Percentiles rank a stretch among this genome's conserved stretches.
These are phyloP conservation scores for Sylvilagus bachmani DNA, from an alignment of 2,113 vertebrate genomes.

Conservation along the genomic window DNA sequence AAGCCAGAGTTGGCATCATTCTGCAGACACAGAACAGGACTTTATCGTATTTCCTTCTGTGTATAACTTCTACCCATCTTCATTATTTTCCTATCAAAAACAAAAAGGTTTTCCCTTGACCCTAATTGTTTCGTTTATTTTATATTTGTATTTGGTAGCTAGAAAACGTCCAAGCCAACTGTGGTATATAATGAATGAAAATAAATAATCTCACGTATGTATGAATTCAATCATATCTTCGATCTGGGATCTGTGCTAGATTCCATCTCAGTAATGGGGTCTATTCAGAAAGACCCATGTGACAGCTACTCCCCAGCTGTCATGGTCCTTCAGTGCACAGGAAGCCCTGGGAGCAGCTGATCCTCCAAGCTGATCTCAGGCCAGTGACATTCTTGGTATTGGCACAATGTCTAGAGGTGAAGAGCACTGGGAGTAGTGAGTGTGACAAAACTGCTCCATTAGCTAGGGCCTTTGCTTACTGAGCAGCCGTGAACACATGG, in stretches of 20 bases:
- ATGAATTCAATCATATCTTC: neutral
- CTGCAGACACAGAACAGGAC: neutral
- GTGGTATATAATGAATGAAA: neutral
- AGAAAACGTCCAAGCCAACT: neutral
- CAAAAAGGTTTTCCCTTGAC: neutral
- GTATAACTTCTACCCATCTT: neutral
- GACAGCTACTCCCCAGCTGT: neutral
- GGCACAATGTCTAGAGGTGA: neutral
- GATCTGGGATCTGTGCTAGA: slow-evolving; percentile 4
- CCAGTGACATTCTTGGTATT: neutral
- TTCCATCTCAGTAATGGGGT: slow-evolving; percentile 35
- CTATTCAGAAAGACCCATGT: slow-evolving; percentile 38
- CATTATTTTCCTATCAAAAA: slow-evolving; percentile 44
- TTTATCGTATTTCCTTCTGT: neutral
- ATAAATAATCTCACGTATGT: neutral
- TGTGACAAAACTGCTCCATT: slow-evolving; percentile 1
- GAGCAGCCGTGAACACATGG: slow-evolving; percentile 4
- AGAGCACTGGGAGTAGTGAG: neutral
- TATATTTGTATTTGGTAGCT: neutral
- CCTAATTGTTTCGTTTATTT: neutral
- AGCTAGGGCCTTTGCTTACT: slow-evolving; percentile 33
- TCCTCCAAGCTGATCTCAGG: slow-evolving; percentile 38
- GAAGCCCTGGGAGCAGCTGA: slow-evolving; percentile 47
- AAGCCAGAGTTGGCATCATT: neutral
- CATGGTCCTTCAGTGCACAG: neutral